Conservation (phyloP, 2,888 invertebrate species). For the Creontiades dilutus region DNA sequence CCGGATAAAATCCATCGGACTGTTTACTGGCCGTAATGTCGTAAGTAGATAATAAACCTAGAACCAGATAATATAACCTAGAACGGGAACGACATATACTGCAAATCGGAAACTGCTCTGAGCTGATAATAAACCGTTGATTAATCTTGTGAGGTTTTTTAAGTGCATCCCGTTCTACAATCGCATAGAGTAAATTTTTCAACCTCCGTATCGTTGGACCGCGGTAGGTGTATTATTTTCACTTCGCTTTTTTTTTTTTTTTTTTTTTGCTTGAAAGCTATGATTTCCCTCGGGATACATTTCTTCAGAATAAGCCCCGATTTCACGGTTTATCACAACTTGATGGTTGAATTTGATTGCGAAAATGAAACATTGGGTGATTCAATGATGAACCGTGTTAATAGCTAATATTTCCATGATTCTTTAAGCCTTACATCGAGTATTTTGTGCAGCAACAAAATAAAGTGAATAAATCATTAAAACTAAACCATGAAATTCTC, state of each 20-base stretch:
- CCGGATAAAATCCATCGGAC: too few species aligned
- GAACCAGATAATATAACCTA: too few species aligned
- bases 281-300: not conserved
- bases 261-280: not conserved
- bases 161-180: too few species aligned
- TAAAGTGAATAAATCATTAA: not conserved
- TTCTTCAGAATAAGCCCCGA: not conserved
- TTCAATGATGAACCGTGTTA: not conserved
- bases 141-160: too few species aligned
- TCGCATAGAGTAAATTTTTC: too few species aligned
- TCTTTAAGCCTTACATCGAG: not conserved
- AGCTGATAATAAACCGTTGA: too few species aligned
- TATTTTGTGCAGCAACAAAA: not conserved
- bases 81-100: too few species aligned
- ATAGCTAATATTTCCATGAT: not conserved
- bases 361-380: not conserved
- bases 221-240: not conserved
- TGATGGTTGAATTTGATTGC: not conserved
- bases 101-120: too few species aligned
- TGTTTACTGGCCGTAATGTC: too few species aligned
- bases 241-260: not conserved
- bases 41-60: too few species aligned
- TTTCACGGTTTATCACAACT: slow-evolving; percentile 15
- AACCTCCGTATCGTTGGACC: too few species aligned
- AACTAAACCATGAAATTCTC: too few species aligned